These are phyloP conservation scores for Zenarchopterus dispar DNA, from an alignment of 2,797 vertebrate species.

Conservation along the genomic window DNA sequence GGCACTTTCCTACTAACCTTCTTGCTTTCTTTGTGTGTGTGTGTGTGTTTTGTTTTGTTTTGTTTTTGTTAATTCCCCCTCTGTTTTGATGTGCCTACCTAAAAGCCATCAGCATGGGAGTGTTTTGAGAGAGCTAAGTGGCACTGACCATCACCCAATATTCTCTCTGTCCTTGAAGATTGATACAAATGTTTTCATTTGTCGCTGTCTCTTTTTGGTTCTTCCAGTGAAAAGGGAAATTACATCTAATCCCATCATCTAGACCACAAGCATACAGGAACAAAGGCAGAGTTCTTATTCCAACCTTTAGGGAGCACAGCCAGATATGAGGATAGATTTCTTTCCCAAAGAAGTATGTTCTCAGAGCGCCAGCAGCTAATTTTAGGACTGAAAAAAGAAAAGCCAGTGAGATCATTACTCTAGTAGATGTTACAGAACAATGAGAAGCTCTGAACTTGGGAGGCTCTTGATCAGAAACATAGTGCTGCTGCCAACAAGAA, in stretches of 20 bases:
- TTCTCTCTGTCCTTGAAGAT: constrained; percentile 34
- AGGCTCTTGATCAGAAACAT: constrained; percentile 68
- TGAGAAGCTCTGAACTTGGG: constrained; percentile 71
- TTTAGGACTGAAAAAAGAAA: constrained; percentile 74
- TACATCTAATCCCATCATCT: constrained; percentile 63
- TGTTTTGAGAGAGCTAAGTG: constrained; percentile 11
- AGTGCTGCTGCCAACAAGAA: constrained; percentile 71
- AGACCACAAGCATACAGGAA: constrained; percentile 62
- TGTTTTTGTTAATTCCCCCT: too few relatives aligned
- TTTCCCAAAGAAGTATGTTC: constrained; percentile 62
- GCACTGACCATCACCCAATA: constrained; percentile 23
- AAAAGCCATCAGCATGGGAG: constrained; percentile 21
- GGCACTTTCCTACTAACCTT: neutral
- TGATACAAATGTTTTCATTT: constrained; percentile 34
- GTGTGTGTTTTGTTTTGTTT: too few relatives aligned
- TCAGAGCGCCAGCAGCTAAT: constrained; percentile 70
- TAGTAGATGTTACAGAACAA: constrained; percentile 76
- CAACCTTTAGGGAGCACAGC: constrained; percentile 53
- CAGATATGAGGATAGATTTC: constrained; percentile 65
- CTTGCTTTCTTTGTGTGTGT: neutral
- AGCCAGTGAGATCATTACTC: constrained; percentile 78
- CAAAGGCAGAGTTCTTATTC: constrained; percentile 59
- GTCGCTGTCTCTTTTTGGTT: constrained; percentile 20
- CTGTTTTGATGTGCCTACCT: constrained; percentile 26
- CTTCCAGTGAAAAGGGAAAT: constrained; percentile 59